These are phyloP conservation scores for Lethrus apterus DNA, from an alignment of 1,140 invertebrate species.

Conservation along the genomic window DNA sequence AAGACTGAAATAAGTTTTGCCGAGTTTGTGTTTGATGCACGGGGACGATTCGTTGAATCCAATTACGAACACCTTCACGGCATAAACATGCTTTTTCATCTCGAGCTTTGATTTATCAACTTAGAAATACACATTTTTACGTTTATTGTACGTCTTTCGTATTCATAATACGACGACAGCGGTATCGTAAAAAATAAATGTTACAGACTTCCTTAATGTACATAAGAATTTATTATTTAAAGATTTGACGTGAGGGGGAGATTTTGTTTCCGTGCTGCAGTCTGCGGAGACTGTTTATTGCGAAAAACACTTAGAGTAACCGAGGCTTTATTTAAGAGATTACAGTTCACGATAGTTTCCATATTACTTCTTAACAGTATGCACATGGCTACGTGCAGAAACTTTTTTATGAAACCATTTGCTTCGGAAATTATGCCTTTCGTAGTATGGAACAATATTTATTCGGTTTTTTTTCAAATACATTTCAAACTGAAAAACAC, in stretches of 20 bases:
- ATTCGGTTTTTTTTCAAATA: conserved; percentile 5
- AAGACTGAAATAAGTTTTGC: too few relatives aligned
- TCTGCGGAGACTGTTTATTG: conserved; percentile 7
- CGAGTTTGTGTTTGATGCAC: too few relatives aligned
- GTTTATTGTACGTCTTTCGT: conserved; percentile 1
- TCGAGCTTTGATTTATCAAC: conserved; percentile 3
- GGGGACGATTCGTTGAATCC: too few relatives aligned
- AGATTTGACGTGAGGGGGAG: conserved; percentile 3
- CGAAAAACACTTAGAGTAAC: conserved; percentile 7
- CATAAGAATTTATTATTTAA: conserved; percentile 9
- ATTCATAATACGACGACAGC: too few relatives aligned
- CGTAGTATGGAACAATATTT: too few relatives aligned
- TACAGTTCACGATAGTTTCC: neutral
- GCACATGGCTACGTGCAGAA: neutral
- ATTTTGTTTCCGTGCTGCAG: conserved; percentile 1
- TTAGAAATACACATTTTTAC: conserved; percentile 4
- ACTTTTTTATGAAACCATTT: neutral
- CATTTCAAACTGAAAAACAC: too few relatives aligned
- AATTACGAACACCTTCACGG: too few relatives aligned
- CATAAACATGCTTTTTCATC: neutral
- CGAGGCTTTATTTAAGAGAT: conserved; percentile 11
- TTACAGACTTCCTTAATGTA: too few relatives aligned
- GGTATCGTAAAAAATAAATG: too few relatives aligned
- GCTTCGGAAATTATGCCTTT: neutral
- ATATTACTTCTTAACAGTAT: neutral